Evolutionary conservation across 1,140 invertebrate species (phyloP).

Genomic region (Steinernema khuongi): DNA sequence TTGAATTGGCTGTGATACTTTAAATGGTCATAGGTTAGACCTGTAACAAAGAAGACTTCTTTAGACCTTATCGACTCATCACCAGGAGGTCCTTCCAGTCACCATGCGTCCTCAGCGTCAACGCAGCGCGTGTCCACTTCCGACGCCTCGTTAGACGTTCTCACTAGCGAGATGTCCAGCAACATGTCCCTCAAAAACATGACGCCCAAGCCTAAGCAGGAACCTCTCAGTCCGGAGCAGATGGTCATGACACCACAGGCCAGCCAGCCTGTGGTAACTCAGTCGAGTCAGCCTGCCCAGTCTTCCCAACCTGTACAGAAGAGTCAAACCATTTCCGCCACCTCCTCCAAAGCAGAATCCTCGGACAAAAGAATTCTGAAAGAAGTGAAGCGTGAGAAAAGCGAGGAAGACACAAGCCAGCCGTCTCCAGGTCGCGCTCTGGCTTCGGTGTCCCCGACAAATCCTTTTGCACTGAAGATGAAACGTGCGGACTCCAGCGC

Average conservation of each 20-base stretch:
- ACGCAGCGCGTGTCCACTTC: background rate
- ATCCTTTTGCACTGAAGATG: background rate
- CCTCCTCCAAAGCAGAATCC: too few species aligned
- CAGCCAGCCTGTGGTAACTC: background rate
- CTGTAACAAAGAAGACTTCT: too few species aligned
- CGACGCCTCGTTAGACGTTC: background rate
- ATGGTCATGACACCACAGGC: too few species aligned
- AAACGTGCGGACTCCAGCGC: background rate
- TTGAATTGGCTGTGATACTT: background rate
- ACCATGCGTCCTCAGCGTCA: background rate
- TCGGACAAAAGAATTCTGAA: too few species aligned
- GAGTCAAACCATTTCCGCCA: background rate
- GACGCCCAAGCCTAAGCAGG: background rate
- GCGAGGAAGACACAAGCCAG: too few species aligned
- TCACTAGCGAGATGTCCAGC: background rate
- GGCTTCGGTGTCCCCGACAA: background rate
- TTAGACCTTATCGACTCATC: background rate
- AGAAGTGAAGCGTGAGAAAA: background rate
- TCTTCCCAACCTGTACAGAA: background rate
- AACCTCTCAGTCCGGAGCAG: background rate
- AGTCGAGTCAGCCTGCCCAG: background rate
- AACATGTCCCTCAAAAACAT: constrained; percentile 1
- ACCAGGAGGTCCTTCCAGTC: background rate
- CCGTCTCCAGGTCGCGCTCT: background rate
- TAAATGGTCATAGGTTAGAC: too few species aligned